Percentiles rank a stretch among this genome's conserved stretches.
These are phyloP conservation scores for Boloria selene DNA, from an alignment of 2,888 invertebrate species.

Conservation along the genomic window DNA sequence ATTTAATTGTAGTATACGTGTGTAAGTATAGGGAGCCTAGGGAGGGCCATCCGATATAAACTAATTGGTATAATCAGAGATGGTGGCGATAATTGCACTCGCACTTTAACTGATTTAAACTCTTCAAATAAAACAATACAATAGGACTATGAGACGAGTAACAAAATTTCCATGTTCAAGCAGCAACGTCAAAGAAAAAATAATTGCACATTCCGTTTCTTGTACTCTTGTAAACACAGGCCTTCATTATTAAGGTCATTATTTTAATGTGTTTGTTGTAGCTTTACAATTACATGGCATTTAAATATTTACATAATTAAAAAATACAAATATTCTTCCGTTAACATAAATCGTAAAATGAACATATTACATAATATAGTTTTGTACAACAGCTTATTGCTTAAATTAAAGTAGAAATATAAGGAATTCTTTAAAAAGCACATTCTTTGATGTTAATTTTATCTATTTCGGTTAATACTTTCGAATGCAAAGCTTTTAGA, in stretches of 20 bases:
- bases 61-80: conserved; percentile 43
- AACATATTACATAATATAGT: no score
- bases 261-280: conserved; percentile 22
- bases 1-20: no score
- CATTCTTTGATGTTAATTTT: no score
- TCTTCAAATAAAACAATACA: conserved; percentile 20
- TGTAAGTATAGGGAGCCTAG: no score
- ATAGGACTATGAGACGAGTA: neutral
- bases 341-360: no score
- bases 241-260: conserved; percentile 16
- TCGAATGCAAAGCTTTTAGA: neutral
- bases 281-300: conserved; percentile 3
- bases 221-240: conserved; percentile 12
- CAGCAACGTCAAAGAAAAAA: conserved; percentile 4
- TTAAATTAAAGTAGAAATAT: no score
- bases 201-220: conserved; percentile 13
- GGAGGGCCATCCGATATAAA: conserved; percentile 34
- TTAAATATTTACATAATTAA: conserved; percentile 9
- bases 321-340: neutral
- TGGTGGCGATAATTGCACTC: conserved; percentile 40
- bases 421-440: no score
- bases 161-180: neutral
- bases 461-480: no score
- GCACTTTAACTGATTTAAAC: conserved; percentile 30
- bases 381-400: no score